These are phyloP conservation scores for Sycophila sp. DNA, from an alignment of 1,140 invertebrate genomes.

Conservation along the genomic window DNA sequence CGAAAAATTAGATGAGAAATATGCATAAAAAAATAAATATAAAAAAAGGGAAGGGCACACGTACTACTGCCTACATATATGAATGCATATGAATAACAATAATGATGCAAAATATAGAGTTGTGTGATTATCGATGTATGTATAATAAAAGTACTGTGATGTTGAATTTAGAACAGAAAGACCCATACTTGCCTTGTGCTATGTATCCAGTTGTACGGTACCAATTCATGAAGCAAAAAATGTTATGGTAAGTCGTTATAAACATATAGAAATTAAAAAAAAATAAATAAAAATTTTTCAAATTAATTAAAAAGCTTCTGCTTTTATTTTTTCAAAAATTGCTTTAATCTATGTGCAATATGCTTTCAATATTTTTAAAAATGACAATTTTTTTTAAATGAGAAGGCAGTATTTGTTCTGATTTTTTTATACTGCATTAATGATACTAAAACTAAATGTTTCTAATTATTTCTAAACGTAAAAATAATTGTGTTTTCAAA, in stretches of 20 bases:
- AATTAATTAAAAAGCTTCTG: background rate
- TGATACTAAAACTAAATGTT: background rate
- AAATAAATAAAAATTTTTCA: background rate
- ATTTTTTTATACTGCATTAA: background rate
- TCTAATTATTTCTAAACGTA: background rate
- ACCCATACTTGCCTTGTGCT: constrained; percentile 65
- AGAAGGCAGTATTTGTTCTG: background rate
- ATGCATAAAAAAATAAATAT: constrained; percentile 15
- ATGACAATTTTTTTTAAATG: background rate
- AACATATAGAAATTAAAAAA: constrained; percentile 8
- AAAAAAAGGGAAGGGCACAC: constrained; percentile 28
- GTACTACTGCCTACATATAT: constrained; percentile 40
- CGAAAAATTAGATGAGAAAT: background rate
- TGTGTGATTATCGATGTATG: constrained; percentile 28
- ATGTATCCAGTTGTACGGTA: constrained; percentile 63
- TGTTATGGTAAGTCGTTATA: constrained; percentile 36
- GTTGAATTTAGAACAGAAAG: constrained; percentile 32
- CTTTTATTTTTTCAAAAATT: background rate
- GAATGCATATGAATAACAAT: constrained; percentile 37
- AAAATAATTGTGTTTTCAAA: background rate
- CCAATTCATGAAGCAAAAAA: constrained; percentile 61
- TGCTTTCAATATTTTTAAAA: constrained; percentile 3
- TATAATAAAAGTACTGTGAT: constrained; percentile 33
- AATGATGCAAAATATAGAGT: constrained; percentile 35
- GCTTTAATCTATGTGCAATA: background rate